Evolutionary conservation across 2,113 vertebrate genomes (phyloP).

Genomic region (Miniopterus natalensis): DNA sequence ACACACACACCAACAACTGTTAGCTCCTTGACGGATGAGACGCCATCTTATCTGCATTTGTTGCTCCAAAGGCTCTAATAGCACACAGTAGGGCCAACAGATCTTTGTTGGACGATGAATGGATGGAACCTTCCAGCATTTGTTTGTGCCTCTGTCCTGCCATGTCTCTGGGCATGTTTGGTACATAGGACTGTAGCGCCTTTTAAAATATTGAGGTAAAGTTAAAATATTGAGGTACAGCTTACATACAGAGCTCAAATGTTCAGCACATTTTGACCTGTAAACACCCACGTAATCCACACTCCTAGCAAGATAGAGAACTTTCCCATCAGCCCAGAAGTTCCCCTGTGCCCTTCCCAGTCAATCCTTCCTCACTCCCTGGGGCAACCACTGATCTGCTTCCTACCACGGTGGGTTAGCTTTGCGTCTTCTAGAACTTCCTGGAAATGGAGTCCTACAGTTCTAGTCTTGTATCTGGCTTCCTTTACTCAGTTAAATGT

Average conservation of each 20-base stretch:
- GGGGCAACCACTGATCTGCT: background rate
- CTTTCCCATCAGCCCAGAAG: background rate
- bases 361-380: background rate
- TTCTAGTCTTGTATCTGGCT: background rate
- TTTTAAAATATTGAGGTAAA: background rate
- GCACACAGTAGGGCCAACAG: background rate
- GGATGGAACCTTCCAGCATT: background rate
- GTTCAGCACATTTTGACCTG: background rate
- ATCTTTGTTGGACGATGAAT: background rate
- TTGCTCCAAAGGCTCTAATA: background rate
- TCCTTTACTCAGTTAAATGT: background rate
- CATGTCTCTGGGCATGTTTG: fast-evolving
- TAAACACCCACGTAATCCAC: fast-evolving
- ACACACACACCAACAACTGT: fast-evolving
- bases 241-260: background rate
- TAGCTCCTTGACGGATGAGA: background rate
- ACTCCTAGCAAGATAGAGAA: background rate
- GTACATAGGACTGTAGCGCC: background rate
- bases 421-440: constrained; percentile 14
- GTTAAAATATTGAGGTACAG: background rate
- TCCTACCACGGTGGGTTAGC: background rate
- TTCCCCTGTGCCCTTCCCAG: background rate
- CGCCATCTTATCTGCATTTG: fast-evolving
- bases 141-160: fast-evolving
- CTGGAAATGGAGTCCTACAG: background rate